Conservation (phyloP, 2,888 invertebrate genomes). For the Congeria kusceri region DNA sequence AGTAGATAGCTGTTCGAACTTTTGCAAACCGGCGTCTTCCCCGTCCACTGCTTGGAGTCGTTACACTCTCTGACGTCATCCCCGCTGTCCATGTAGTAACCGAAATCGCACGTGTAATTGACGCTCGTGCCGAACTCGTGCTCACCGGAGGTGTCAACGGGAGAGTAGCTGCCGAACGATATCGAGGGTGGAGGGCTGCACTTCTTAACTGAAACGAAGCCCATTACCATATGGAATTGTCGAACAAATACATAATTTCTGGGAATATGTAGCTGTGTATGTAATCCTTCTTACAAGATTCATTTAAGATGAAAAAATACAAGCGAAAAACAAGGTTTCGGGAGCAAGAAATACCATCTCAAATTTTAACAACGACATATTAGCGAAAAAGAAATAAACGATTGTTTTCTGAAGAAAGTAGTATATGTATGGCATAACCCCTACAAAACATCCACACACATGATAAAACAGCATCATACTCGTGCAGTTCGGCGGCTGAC, state of each 20-base stretch:
- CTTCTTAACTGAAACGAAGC: conserved; percentile 32
- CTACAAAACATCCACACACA: no score
- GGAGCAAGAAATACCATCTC: no score
- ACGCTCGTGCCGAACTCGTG: conserved; percentile 39
- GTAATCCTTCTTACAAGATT: no score
- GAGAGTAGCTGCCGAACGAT: conserved; percentile 10
- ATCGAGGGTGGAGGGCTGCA: conserved; percentile 40
- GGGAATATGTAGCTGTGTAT: no score
- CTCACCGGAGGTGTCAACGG: neutral
- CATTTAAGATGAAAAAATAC: no score
- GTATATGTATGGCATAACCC: no score
- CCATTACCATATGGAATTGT: neutral
- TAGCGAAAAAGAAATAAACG: no score
- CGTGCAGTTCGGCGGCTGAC: conserved; percentile 47
- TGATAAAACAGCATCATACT: no score
- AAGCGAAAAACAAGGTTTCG: no score
- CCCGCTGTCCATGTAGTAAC: conserved; percentile 48
- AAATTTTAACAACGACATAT: no score
- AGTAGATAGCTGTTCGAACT: conserved; percentile 26
- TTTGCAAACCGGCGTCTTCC: conserved; percentile 52
- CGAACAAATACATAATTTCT: no score
- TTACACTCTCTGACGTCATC: conserved; percentile 45
- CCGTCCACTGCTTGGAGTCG: conserved; percentile 42
- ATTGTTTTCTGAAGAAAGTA: no score
- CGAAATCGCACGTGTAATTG: conserved; percentile 46